Conservation (phyloP, 92 coral and sea anemone genomes). For the Umimayanthus chanpuru region DNA sequence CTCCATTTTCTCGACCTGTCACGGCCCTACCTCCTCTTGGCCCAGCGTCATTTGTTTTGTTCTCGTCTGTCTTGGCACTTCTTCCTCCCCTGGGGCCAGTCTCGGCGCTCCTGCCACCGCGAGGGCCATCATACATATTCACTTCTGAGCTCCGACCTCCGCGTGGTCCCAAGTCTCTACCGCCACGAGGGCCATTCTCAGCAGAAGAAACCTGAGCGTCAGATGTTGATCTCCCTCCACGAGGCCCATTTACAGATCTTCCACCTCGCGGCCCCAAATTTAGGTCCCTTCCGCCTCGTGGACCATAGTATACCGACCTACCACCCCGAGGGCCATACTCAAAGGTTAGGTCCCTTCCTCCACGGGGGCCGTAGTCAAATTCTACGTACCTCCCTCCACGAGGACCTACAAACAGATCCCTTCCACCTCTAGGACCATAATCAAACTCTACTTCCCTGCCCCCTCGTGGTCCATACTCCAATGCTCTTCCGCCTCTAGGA, state of each 20-base stretch:
- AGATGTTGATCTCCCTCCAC: constrained; percentile 14
- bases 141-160: constrained; percentile 60
- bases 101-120: constrained; percentile 50
- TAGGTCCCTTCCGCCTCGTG: constrained; percentile 55
- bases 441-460: constrained; percentile 16
- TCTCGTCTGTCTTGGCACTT: neutral
- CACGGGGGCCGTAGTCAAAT: constrained; percentile 58
- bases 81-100: constrained; percentile 34
- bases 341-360: constrained; percentile 60
- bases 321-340: constrained; percentile 65
- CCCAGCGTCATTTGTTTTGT: neutral
- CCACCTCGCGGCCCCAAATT: constrained; percentile 57
- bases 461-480: constrained; percentile 58
- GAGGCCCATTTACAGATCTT: constrained; percentile 27
- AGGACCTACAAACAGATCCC: constrained; percentile 61
- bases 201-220: neutral
- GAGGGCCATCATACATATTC: constrained; percentile 47
- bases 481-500: constrained; percentile 62
- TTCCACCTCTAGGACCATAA: constrained; percentile 57
- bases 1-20: neutral
- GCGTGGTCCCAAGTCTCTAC: constrained; percentile 64
- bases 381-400: constrained; percentile 68
- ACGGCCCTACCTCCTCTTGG: constrained; percentile 15
- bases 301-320: constrained; percentile 47
- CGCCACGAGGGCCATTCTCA: constrained; percentile 44